phyloP scores from a whole-genome alignment of 2,113 vertebrate genomes.

The Polypterus bichir region DNA sequence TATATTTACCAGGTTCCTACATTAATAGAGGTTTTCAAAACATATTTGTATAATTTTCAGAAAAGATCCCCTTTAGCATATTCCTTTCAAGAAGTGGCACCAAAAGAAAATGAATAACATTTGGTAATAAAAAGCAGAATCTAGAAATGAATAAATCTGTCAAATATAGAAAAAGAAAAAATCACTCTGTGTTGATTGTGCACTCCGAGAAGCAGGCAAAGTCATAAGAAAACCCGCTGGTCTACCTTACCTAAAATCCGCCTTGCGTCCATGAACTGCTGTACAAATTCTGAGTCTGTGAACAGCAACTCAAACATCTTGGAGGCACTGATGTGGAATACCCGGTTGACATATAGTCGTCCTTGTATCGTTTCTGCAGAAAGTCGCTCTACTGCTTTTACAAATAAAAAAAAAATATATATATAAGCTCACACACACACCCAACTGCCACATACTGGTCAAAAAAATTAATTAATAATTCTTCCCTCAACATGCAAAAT shows the following conservation, averaged over 20 bases:
- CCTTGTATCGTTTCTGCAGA: conserved; percentile 56
- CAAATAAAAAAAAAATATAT: background rate
- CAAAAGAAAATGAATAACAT: too few relatives aligned
- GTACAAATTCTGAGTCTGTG: conserved; percentile 73
- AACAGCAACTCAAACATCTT: conserved; percentile 93
- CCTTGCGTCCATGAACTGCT: conserved; percentile 60
- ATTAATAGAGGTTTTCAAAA: too few relatives aligned
- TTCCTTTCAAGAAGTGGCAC: too few relatives aligned
- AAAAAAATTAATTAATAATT: background rate
- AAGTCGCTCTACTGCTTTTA: conserved; percentile 53
- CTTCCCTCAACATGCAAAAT: background rate
- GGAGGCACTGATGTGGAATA: conserved; percentile 78
- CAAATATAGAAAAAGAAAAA: background rate
- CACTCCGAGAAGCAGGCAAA: too few relatives aligned
- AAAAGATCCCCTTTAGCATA: too few relatives aligned
- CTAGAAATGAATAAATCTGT: background rate
- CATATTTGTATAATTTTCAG: too few relatives aligned
- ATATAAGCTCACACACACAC: background rate
- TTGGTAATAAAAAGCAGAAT: background rate
- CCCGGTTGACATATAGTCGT: conserved; percentile 70
- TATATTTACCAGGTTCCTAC: too few relatives aligned
- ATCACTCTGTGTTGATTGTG: background rate
- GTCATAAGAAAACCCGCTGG: too few relatives aligned
- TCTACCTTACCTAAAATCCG: conserved; percentile 72
- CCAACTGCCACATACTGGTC: background rate